Evolutionary conservation across 2,797 vertebrate genomes (phyloP).

Genomic region (Clarias fuscus): DNA sequence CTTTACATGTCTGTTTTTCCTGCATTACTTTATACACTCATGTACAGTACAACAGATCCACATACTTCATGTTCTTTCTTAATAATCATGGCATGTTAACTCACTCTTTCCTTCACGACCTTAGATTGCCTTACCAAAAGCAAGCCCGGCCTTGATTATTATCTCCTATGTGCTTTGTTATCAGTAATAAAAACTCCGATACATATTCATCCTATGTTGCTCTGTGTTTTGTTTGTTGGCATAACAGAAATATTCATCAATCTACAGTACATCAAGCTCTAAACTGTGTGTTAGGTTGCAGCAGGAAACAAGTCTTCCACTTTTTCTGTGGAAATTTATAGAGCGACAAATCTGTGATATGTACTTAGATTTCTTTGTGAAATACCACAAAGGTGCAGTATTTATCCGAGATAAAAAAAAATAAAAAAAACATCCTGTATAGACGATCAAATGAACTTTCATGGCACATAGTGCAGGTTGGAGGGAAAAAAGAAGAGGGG

Average conservation of each 20-base stretch:
- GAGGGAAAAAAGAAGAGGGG: background rate
- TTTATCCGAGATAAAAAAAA: background rate
- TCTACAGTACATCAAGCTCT: background rate
- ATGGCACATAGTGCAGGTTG: background rate
- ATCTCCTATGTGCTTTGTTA: conserved; percentile 32
- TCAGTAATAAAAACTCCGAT: conserved; percentile 33
- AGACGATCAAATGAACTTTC: background rate
- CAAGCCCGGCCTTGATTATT: conserved; percentile 17
- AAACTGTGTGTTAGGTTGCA: background rate
- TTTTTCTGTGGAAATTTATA: background rate
- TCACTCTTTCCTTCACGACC: background rate
- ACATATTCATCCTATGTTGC: conserved; percentile 17
- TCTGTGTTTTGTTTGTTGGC: background rate
- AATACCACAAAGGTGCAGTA: background rate
- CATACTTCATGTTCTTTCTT: background rate
- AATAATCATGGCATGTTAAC: background rate
- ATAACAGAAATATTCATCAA: background rate
- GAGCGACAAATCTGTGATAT: background rate
- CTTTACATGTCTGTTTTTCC: background rate
- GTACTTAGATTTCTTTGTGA: background rate
- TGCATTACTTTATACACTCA: background rate
- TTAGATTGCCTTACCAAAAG: conserved; percentile 22
- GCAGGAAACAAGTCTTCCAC: background rate
- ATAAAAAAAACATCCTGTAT: background rate
- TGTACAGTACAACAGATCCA: background rate